Conservation (phyloP, 2,113 vertebrate genomes). For the Ciconia maguari region DNA sequence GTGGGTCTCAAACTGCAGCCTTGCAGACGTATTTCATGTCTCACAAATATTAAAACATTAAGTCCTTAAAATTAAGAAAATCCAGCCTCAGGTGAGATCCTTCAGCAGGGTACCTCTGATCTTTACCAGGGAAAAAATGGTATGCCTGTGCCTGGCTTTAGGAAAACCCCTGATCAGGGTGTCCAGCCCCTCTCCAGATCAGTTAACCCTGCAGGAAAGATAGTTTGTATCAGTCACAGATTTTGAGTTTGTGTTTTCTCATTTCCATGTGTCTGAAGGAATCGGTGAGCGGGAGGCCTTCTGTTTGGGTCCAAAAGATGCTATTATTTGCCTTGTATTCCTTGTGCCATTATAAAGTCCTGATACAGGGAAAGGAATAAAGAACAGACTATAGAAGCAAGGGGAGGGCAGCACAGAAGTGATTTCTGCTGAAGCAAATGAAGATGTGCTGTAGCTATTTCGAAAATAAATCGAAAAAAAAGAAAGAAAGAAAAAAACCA, state of each 20-base stretch:
- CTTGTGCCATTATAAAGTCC: background rate
- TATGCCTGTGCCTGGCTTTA: background rate
- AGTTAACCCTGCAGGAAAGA: background rate
- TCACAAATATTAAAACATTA: background rate
- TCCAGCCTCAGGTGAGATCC: background rate
- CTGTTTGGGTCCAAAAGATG: background rate
- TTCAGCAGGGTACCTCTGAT: background rate
- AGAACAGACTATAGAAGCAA: background rate
- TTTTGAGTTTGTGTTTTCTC: background rate
- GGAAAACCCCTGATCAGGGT: background rate
- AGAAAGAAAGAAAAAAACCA: background rate
- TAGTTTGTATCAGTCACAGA: background rate
- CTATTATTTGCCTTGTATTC: background rate
- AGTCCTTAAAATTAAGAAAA: background rate
- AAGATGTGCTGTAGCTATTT: background rate
- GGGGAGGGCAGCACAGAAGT: background rate
- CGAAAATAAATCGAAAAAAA: background rate
- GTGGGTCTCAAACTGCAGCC: background rate
- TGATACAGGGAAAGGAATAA: background rate
- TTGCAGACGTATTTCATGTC: background rate
- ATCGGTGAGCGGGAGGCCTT: accelerated
- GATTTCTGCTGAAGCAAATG: background rate
- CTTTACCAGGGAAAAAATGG: background rate
- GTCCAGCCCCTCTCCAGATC: background rate
- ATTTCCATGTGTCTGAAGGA: background rate